Evolutionary conservation across 2,113 vertebrate genomes (phyloP), one percentile per base, ranked within the genome.

Genomic region (Oophaga pumilio): DNA sequence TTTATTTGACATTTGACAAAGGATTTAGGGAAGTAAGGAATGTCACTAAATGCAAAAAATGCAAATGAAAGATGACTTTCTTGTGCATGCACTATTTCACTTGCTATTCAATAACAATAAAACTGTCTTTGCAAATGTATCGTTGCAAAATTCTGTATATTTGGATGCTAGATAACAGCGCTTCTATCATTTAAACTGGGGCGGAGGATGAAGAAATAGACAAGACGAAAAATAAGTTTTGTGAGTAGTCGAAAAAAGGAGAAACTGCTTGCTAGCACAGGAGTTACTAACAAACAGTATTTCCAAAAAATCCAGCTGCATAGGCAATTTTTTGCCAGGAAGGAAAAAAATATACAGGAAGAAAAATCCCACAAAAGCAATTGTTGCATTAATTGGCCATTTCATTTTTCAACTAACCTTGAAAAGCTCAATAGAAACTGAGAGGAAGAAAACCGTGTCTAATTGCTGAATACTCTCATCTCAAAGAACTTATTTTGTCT

Each of bases 401-500:
- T 93, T 92, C 89, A 88, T 90, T 89, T 92, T 90, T 87, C 89
- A 90, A 92, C 91, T 90, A 92, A 92, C 92, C 92, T 92, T 93
- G 92, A 92, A 89, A 91, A 92, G 90, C 91, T 91, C 89, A 91
- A 91, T 91, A 92, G 92, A 90, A 91, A 89, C 89, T 90, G 89
- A 87, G 73, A 92, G 91, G 89, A 90, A 91, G 88, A 53, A 91
- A 91, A 24, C 60, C 62, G 60, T 56, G 64, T 87, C 89, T 93
- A 92, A 92, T 92, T 92, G 91, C 90, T 90, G 89, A 90, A 91
- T 90, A 90, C 91, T 91, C 91, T 80, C 64, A 80, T 80, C 62
- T 80, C 64, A 24, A 86, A 71, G 77, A 49, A 33, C n/a, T 57
- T 85, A 66, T 64, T 86, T 78, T 77, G 33, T 66, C 59, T 86